These are phyloP conservation scores for Percina caprodes DNA, from an alignment of 2,113 vertebrate genomes.

Conservation along the genomic window DNA sequence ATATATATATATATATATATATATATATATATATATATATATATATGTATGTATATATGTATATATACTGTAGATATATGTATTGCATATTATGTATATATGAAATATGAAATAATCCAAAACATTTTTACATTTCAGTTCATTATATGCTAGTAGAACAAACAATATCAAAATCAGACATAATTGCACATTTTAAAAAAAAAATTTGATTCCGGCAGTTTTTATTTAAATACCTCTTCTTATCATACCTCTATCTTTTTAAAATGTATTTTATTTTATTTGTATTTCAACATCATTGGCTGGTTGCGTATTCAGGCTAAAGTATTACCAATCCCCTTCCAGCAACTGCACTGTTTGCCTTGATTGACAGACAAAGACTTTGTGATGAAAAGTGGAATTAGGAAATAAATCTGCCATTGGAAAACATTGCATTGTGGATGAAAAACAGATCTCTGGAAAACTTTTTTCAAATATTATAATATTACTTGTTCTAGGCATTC, in stretches of 20 bases:
- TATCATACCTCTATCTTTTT: no score
- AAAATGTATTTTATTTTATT: no score
- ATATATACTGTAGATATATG: no score
- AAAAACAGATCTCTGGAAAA: neutral
- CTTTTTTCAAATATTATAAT: neutral
- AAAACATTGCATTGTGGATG: neutral
- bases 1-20: no score
- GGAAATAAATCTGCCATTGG: no score
- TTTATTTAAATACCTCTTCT: neutral
- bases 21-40: no score
- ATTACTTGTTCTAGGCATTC: no score
- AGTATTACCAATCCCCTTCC: neutral
- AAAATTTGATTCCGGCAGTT: neutral
- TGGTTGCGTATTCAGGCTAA: neutral
- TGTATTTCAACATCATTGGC: neutral
- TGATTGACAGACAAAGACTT: constrained; percentile 6
- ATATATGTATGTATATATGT: neutral
- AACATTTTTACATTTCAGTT: neutral
- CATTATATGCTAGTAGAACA: neutral
- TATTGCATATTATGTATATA: neutral
- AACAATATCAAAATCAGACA: neutral
- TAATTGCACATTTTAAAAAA: neutral
- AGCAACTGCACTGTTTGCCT: neutral
- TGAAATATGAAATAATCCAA: neutral
- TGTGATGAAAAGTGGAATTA: neutral